Conservation (phyloP, 2,113 vertebrate species). For the Sterrhoptilus dennistouni region DNA sequence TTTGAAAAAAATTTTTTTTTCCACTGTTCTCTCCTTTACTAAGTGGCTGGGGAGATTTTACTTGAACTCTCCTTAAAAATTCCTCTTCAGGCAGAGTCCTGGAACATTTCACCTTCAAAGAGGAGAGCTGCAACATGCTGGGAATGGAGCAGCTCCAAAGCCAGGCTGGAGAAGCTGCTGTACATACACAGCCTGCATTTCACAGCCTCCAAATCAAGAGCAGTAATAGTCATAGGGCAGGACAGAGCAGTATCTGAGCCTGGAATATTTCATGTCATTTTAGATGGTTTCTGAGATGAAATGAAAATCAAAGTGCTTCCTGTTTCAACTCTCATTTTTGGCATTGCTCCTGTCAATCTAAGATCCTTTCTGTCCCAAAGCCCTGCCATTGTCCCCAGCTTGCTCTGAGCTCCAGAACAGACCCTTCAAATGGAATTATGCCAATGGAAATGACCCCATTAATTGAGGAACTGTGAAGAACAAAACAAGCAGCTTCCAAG, state of each 20-base stretch:
- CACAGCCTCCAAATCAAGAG: neutral
- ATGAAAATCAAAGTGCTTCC: neutral
- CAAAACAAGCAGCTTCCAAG: neutral
- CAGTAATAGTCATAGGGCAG: neutral
- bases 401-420: neutral
- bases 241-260: neutral
- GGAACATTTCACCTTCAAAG: slow-evolving; percentile 48
- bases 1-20: neutral
- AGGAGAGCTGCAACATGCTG: neutral
- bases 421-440: neutral
- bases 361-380: neutral
- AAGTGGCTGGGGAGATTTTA: slow-evolving; percentile 2
- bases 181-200: neutral
- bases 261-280: neutral
- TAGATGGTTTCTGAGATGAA: neutral
- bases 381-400: neutral
- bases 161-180: neutral
- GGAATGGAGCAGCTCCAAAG: neutral
- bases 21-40: neutral
- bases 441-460: neutral
- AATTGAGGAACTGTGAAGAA: neutral
- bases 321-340: neutral
- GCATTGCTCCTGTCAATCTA: neutral
- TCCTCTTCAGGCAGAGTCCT: slow-evolving; percentile 22
- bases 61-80: slow-evolving; percentile 30